phyloP scores from a whole-genome alignment of 2,888 invertebrate genomes.

The Criorhina ranunculi region DNA sequence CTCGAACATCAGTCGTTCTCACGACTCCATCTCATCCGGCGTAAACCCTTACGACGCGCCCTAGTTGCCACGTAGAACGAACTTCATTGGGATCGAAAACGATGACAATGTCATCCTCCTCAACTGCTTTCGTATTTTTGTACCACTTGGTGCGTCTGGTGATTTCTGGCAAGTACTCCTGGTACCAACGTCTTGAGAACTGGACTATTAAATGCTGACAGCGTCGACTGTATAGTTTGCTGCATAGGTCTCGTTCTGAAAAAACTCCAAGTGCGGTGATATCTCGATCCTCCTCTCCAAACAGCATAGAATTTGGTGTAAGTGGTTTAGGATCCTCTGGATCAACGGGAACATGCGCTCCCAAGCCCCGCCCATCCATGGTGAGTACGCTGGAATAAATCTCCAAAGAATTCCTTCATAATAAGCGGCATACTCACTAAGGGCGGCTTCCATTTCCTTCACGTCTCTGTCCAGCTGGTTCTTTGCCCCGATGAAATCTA shows the following conservation, averaged over 20 bases:
- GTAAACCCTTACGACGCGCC: neutral
- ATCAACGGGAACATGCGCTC: conserved; percentile 2
- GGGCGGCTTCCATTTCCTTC: neutral
- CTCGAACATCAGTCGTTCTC: conserved; percentile 5
- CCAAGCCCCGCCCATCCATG: conserved; percentile 35
- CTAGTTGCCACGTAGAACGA: neutral
- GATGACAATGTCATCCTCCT: neutral
- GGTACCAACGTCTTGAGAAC: conserved; percentile 13
- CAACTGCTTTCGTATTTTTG: neutral
- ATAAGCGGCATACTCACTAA: conserved; percentile 7
- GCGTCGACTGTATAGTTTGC: conserved; percentile 16
- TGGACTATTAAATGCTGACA: conserved; percentile 16
- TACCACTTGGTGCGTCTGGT: neutral
- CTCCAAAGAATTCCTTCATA: conserved; percentile 34
- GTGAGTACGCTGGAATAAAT: conserved; percentile 41
- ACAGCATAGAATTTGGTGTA: neutral
- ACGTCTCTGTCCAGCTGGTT: conserved; percentile 24
- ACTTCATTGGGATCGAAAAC: neutral
- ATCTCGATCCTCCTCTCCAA: neutral
- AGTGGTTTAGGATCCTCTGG: conserved; percentile 16
- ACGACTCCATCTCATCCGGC: conserved; percentile 1
- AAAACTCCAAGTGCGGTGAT: neutral
- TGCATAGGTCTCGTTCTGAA: conserved; percentile 8
- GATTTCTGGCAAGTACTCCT: conserved; percentile 8
- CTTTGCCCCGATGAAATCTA: conserved; percentile 18